Conservation (phyloP, 2,113 vertebrate genomes). For the Miniopterus natalensis region DNA sequence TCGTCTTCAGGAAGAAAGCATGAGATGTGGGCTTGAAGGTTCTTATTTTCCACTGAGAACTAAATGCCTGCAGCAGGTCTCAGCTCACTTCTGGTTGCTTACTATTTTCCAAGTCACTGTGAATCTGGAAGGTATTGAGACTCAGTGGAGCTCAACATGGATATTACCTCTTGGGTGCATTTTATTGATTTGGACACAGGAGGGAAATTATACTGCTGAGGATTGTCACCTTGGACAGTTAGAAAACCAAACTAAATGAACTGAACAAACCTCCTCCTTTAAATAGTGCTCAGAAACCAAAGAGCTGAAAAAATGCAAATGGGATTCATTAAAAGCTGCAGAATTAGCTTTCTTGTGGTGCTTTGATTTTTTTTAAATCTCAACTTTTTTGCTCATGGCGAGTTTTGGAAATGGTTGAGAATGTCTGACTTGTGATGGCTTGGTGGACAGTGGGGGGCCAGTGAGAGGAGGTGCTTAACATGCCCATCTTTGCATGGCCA, state of each 20-base stretch:
- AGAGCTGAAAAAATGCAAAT: slow-evolving; percentile 69
- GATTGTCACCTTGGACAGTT: slow-evolving; percentile 66
- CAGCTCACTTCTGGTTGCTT: neutral
- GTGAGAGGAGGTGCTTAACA: slow-evolving; percentile 2
- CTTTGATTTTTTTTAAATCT: slow-evolving; percentile 72
- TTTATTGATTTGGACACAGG: slow-evolving; percentile 62
- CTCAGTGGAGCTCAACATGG: slow-evolving; percentile 59
- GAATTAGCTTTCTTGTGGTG: slow-evolving; percentile 20
- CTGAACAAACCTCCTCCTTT: slow-evolving; percentile 58
- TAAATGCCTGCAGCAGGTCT: neutral
- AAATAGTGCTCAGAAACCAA: slow-evolving; percentile 69
- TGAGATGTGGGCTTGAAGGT: neutral
- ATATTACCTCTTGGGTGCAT: slow-evolving; percentile 57
- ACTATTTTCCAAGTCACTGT: slow-evolving; percentile 3
- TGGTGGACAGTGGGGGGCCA: neutral
- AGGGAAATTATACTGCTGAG: slow-evolving; percentile 42
- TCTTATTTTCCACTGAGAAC: neutral
- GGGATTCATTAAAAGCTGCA: slow-evolving; percentile 68
- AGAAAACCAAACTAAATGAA: slow-evolving; percentile 72
- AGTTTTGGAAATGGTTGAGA: neutral
- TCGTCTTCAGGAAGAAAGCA: neutral
- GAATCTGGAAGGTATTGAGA: slow-evolving; percentile 5
- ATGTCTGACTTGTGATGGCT: slow-evolving; percentile 51
- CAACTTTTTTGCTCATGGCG: slow-evolving; percentile 43
- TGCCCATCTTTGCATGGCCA: neutral